Base-by-base conservation (phyloP, 2,113 vertebrate species). In the Spea bombifrons region DNA sequence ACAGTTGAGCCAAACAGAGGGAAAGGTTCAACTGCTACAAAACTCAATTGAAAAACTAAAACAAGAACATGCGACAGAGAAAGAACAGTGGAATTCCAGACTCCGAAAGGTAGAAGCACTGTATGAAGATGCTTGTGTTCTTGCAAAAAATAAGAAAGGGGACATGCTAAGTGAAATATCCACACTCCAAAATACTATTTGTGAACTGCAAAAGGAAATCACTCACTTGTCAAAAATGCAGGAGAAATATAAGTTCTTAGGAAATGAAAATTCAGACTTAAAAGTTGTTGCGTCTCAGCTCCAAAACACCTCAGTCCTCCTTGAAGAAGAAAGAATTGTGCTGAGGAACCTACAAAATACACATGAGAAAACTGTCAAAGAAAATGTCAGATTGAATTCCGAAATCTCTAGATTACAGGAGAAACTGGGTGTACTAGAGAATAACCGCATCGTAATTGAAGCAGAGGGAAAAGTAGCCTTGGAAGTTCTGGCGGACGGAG, bases 41-140 rank as follows among this genome's bases (percentile, higher is more conserved):
- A 84, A 87, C n/a, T 83, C 83, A 64, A 83, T 95, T 0, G 88
- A 84, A 69, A 88, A 88, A 16, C 86, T 91, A 0, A 79, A 86
- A 8, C 83, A 86, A 0, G 92, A 94, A 17, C 89, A 84, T 46
- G 90, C 88, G 49, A 83, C 63, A 53, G 93, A 97, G 86, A 88
- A 89, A 66, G 87, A 81, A 2, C 86, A 92, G 6, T 87, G 94
- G 67, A 84, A 86, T 64, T 84, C 66, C 57, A 85, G 47, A 57
- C 84, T 91, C 2, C 70, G 83, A 1, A 83, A 88, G 53, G 57
- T 94, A 15, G 88, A 95, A 78, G 81, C 9, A 0, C 80, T 86
- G n/a, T 88, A 90, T 83, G 84, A 61, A 50, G 84, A 87, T 66
- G 68, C 86, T 1, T 74, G 84, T 12, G 86, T 88, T 44, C 84